Conservation (phyloP, 2,797 vertebrate genomes). For the Monodelphis domestica region DNA sequence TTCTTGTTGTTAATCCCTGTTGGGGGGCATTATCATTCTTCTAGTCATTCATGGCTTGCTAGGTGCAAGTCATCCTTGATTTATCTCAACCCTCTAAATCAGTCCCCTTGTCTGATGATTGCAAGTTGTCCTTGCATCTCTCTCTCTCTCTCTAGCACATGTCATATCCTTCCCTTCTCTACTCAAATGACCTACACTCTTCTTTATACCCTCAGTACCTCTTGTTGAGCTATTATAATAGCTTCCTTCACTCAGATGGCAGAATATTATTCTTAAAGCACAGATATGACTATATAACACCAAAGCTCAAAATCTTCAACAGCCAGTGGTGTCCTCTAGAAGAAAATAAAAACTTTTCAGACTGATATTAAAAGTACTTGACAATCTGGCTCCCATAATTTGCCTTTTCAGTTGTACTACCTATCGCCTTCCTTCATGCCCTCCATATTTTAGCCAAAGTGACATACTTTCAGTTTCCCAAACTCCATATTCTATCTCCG, state of each 20-base stretch:
- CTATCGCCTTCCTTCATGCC: not conserved
- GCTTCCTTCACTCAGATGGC: not conserved
- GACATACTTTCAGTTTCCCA: no score
- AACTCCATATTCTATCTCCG: no score
- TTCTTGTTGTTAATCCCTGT: not conserved
- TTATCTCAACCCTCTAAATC: not conserved
- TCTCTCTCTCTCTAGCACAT: not conserved
- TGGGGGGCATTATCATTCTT: not conserved
- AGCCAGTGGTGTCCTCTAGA: not conserved
- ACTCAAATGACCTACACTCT: not conserved
- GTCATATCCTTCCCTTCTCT: not conserved
- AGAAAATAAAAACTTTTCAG: not conserved
- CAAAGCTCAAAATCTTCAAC: not conserved
- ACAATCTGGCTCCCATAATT: not conserved
- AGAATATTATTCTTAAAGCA: not conserved
- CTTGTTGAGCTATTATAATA: not conserved
- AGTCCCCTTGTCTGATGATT: not conserved
- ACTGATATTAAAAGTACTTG: not conserved
- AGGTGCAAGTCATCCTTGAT: not conserved
- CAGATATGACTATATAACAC: not conserved
- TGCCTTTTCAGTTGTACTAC: not conserved
- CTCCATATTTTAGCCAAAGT: not conserved
- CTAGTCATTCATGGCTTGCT: not conserved
- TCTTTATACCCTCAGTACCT: not conserved
- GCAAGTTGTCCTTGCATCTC: not conserved